A percentile compares a stretch with the other conserved stretches of the same genome.
Evolutionary conservation across 2,113 vertebrate genomes (phyloP).

Genomic region (Aptenodytes patagonicus): DNA sequence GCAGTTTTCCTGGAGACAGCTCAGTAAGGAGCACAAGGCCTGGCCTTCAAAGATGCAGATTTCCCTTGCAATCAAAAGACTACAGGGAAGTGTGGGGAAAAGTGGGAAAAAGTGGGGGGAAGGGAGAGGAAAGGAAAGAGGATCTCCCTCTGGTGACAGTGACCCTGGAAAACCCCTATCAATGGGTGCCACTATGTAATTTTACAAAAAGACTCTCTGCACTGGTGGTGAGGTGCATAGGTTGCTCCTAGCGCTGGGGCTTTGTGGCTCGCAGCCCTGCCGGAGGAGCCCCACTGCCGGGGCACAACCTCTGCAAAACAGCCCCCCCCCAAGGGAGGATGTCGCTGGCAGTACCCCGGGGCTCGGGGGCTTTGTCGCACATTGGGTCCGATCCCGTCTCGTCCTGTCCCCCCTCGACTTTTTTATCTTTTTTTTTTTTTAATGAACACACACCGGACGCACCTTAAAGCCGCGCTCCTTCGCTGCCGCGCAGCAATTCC

Average conservation of each 20-base stretch:
- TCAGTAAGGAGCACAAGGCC: constrained; percentile 41
- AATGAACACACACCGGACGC: constrained; percentile 64
- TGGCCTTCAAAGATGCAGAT: constrained; percentile 66
- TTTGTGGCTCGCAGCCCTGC: neutral
- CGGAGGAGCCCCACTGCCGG: neutral
- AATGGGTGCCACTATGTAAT: neutral
- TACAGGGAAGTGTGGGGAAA: neutral
- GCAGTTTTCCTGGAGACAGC: neutral
- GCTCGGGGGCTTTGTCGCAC: neutral
- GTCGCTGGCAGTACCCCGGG: neutral
- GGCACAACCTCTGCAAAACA: neutral
- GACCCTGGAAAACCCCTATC: neutral
- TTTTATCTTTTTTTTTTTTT: neutral
- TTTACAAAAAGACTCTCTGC: neutral
- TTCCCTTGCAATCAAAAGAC: neutral
- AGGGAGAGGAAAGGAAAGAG: neutral
- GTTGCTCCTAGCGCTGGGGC: neutral
- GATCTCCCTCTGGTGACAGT: neutral
- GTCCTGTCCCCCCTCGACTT: neutral
- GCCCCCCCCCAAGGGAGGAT: neutral
- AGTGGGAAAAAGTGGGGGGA: neutral
- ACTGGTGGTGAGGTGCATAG: neutral
- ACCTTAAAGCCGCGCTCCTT: neutral
- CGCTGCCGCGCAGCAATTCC: neutral
- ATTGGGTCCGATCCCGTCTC: neutral